A percentile compares a stretch with the other conserved stretches of the same genome.
These are phyloP conservation scores for Tragelaphus scriptus DNA, from an alignment of 2,113 vertebrate species.

Conservation along the genomic window DNA sequence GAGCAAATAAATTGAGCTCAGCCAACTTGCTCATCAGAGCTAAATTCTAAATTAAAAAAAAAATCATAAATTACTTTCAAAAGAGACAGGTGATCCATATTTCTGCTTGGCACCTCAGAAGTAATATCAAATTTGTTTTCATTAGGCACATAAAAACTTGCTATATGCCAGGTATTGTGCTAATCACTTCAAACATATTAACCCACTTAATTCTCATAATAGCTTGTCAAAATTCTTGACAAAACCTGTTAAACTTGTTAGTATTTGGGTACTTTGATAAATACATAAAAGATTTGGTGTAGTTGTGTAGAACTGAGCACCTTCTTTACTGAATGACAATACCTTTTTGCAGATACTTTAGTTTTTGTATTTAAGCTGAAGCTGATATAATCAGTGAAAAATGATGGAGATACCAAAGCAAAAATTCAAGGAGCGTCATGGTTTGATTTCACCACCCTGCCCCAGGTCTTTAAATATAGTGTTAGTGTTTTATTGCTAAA, in stretches of 20 bases:
- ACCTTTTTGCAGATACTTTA: background rate
- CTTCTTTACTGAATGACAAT: background rate
- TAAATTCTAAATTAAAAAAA: background rate
- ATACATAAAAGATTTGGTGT: constrained; percentile 5
- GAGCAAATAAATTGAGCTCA: background rate
- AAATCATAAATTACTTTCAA: background rate
- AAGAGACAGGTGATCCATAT: background rate
- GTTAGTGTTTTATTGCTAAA: constrained; percentile 36
- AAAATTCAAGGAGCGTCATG: background rate
- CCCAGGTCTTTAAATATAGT: background rate
- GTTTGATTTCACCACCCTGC: background rate
- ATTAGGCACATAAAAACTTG: background rate
- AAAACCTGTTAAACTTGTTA: constrained; percentile 19
- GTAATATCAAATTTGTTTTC: background rate
- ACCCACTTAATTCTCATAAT: background rate
- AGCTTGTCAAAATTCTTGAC: background rate
- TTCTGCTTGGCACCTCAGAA: background rate
- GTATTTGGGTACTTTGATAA: constrained; percentile 4
- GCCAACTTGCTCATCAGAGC: background rate
- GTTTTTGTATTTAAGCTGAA: constrained; percentile 20
- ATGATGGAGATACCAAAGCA: constrained; percentile 29
- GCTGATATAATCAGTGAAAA: background rate
- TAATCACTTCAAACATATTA: constrained; percentile 17
- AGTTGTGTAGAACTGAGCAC: background rate
- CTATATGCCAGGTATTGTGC: background rate